Percentiles rank a stretch among this genome's conserved stretches.
phyloP scores from a whole-genome alignment of 2,797 vertebrate species.

The Bradypodion pumilum region DNA sequence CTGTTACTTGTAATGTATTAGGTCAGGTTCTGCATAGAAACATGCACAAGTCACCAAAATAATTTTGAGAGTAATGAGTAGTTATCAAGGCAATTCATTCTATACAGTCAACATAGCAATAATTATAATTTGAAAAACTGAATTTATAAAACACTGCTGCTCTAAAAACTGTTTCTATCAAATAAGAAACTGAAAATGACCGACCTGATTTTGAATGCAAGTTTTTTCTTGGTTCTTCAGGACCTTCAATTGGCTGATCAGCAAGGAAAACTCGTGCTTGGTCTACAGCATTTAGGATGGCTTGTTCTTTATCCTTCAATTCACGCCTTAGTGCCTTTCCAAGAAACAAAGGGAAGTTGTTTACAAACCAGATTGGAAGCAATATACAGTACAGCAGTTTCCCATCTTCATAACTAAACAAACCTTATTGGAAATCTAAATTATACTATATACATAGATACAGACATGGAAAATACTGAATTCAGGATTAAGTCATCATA shows the following conservation, averaged over 20 bases:
- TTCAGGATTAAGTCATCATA: neutral
- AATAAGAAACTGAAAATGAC: constrained; percentile 23
- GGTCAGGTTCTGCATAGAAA: neutral
- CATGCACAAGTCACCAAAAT: neutral
- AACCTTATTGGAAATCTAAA: too few relatives aligned
- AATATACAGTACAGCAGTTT: neutral
- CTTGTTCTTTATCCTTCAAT: constrained; percentile 89
- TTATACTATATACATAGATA: neutral
- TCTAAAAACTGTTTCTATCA: neutral
- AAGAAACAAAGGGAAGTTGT: constrained; percentile 53
- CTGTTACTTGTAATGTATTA: too few relatives aligned
- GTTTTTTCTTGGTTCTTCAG: constrained; percentile 91
- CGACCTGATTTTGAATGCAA: constrained; percentile 89
- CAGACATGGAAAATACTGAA: neutral
- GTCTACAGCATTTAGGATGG: constrained; percentile 87
- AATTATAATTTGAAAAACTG: neutral
- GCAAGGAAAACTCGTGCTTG: constrained; percentile 93
- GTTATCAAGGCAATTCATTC: neutral
- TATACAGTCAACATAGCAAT: neutral
- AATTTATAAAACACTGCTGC: neutral
- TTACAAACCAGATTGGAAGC: constrained; percentile 17
- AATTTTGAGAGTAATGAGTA: neutral
- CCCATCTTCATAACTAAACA: constrained; percentile 22
- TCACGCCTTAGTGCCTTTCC: constrained; percentile 85
- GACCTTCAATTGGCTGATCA: constrained; percentile 95